Evolutionary conservation across 1,140 invertebrate genomes (phyloP).

Genomic region (Oedothorax gibbosus): DNA sequence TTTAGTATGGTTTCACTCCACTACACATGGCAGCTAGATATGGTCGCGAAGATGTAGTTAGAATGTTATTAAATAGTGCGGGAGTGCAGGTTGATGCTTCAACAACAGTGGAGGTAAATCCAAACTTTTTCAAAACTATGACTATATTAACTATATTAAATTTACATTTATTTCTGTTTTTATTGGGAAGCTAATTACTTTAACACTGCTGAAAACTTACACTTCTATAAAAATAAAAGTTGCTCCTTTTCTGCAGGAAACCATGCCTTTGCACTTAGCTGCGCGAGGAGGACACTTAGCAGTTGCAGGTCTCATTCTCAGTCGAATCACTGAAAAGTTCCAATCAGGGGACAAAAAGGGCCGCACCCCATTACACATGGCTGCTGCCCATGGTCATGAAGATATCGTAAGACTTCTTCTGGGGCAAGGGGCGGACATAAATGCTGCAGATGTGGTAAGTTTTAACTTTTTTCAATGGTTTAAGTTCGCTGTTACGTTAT

Average conservation of each 20-base stretch:
- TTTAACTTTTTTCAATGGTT: conserved; percentile 78
- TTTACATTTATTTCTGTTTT: background rate
- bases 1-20: conserved; percentile 88
- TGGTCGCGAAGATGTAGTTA: conserved; percentile 96
- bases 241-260: conserved; percentile 19
- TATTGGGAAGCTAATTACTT: background rate
- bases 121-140: too few relatives aligned
- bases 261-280: conserved; percentile 87
- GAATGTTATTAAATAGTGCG: conserved; percentile 93
- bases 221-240: background rate
- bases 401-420: conserved; percentile 98
- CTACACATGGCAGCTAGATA: conserved; percentile 95
- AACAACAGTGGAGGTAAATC: conserved; percentile 70
- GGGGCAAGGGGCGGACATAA: conserved; percentile 97
- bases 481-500: conserved; percentile 76
- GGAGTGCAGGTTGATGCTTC: conserved; percentile 96
- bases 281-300: conserved; percentile 96
- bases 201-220: background rate
- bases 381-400: conserved; percentile 93
- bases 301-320: conserved; percentile 92
- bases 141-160: too few relatives aligned
- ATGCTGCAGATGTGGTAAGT: conserved; percentile 89
- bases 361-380: conserved; percentile 95
- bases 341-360: conserved; percentile 94
- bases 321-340: conserved; percentile 91